Base-by-base conservation (phyloP, 1,140 invertebrate genomes). In the Subanguina moxae region DNA sequence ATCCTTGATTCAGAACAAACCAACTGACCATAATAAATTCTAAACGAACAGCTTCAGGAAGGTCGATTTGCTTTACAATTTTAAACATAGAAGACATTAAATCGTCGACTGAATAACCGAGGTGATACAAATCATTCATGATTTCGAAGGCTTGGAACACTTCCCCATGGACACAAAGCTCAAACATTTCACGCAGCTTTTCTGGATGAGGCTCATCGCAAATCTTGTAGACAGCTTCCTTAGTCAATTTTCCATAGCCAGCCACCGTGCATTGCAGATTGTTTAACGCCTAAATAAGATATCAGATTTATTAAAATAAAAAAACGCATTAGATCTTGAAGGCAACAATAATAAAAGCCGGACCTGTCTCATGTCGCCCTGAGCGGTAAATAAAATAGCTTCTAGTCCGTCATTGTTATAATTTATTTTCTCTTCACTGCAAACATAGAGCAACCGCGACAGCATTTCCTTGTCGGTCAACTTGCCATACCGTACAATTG, bases 151-250 rank as follows among this genome's bases (percentile, higher is more conserved):
- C 69, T 42, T 63, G 69, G 32, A 32, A 43, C 43, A 97, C 90
- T 71, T 96, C 88, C 45, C 89, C 89, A 58, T 89, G 67, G 8
- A 75, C 52, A 64, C 83, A 98, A 77, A 88, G 86, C 65, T 91
- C 87, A 59, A 99, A 84, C 92, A 98, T 97, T 72, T 90, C 88
- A 84, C 91, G 90, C 11, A 99, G 89, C 0, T 94, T 82, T 68
- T 95, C 85, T 8, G 96, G 96, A 87, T 98, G 94, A 0, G 96
- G 95, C 83, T 99, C 94, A 85, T 99, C 96, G 83, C 96, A 99
- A 17, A 99, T 94, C 86, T 97, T 98, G 80, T 97, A 98, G n/a
- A 99, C 95, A 88, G 97, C 94, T 79, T 92, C 90, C 68, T 89
- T 89, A 72, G 89, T 94, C 1, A 99, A 89, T 80, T 90, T 88